These are phyloP conservation scores for Alfaro cultratus DNA, from an alignment of 2,797 vertebrate species.

Conservation along the genomic window DNA sequence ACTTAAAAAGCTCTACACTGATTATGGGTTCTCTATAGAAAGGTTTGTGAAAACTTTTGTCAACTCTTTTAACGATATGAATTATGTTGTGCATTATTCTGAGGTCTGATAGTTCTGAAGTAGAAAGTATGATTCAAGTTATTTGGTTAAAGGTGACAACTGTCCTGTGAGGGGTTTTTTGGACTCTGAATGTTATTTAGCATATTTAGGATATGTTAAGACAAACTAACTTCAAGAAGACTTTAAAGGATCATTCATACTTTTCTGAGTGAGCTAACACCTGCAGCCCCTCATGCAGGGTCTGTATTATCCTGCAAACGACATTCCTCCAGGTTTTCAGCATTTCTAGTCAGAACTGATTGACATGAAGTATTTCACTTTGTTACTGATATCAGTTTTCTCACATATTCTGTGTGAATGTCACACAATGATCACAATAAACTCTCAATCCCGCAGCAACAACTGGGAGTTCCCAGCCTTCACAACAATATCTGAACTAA, in stretches of 20 bases:
- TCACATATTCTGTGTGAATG: conserved; percentile 29
- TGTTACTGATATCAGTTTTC: conserved; percentile 35
- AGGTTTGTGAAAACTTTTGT: neutral
- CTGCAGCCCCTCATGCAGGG: conserved; percentile 39
- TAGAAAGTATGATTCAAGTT: conserved; percentile 19
- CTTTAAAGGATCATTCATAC: conserved; percentile 7
- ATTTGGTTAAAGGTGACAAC: conserved; percentile 16
- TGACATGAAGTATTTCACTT: conserved; percentile 36
- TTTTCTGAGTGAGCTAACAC: conserved; percentile 31
- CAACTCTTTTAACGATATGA: neutral
- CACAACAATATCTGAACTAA: conserved; percentile 46
- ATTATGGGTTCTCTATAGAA: neutral
- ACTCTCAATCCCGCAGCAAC: conserved; percentile 29
- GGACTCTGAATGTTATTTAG: conserved; percentile 7
- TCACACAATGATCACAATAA: conserved; percentile 36
- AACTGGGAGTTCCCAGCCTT: conserved; percentile 39
- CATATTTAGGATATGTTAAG: conserved; percentile 14
- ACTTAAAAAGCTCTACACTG: neutral
- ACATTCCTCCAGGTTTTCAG: conserved; percentile 20
- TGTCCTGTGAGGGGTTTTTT: neutral
- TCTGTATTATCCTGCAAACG: neutral
- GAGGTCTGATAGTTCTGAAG: conserved; percentile 12
- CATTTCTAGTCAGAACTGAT: conserved; percentile 32
- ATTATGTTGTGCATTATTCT: neutral
- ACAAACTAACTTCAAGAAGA: conserved; percentile 5